phyloP scores from a whole-genome alignment of 2,113 vertebrate genomes.

The Scortum barcoo region DNA sequence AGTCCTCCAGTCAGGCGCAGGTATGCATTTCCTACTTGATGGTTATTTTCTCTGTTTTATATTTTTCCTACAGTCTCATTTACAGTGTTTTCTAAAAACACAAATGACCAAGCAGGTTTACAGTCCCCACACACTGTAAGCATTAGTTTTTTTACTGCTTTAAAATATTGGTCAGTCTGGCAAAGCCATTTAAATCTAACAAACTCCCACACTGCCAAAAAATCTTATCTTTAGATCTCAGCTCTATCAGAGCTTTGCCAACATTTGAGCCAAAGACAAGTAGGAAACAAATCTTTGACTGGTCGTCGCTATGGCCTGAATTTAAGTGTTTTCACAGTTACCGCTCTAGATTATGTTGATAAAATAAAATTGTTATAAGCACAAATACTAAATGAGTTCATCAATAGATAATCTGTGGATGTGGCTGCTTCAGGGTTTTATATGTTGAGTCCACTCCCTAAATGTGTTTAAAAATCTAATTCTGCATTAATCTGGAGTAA shows the following conservation, averaged over 20 bases:
- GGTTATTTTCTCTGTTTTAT: background rate
- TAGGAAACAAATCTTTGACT: constrained; percentile 12
- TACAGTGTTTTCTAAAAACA: constrained; percentile 21
- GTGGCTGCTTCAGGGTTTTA: constrained; percentile 11
- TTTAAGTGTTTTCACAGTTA: background rate
- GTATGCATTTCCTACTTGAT: constrained; percentile 79
- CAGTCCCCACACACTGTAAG: constrained; percentile 29
- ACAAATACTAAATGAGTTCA: constrained; percentile 10
- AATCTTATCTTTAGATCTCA: background rate
- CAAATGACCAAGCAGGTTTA: constrained; percentile 41
- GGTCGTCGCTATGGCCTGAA: background rate
- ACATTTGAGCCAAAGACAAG: background rate
- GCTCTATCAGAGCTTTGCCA: constrained; percentile 12
- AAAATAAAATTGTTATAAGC: background rate
- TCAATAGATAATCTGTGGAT: constrained; percentile 13
- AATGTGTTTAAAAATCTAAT: background rate
- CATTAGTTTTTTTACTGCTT: constrained; percentile 7
- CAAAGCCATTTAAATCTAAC: constrained; percentile 9
- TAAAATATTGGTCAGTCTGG: constrained; percentile 4
- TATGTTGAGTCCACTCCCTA: background rate
- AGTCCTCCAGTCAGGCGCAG: constrained; percentile 92
- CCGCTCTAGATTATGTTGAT: background rate
- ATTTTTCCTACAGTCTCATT: constrained; percentile 8
- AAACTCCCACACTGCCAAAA: background rate
- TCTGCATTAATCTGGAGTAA: constrained; percentile 8